Evolutionary conservation across 2,888 invertebrate genomes (phyloP).

Genomic region (Orthosia gracilis): DNA sequence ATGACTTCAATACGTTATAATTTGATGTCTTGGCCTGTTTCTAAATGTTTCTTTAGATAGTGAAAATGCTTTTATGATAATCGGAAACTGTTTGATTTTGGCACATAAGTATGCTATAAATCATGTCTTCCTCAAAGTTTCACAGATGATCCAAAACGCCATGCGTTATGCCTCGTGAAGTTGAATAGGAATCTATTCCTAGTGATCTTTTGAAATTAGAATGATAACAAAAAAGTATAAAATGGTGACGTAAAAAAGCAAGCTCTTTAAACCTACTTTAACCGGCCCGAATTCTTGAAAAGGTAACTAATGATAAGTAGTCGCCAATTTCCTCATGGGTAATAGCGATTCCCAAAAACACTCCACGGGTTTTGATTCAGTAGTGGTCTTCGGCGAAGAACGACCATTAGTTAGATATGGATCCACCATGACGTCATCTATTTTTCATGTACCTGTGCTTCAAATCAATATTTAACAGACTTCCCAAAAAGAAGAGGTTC

Average conservation of each 20-base stretch:
- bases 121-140: neutral
- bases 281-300: neutral
- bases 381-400: neutral
- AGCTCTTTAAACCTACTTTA: neutral
- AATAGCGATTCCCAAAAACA: neutral
- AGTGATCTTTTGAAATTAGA: neutral
- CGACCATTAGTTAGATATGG: neutral
- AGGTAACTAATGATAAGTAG: neutral
- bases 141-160: neutral
- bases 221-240: neutral
- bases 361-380: neutral
- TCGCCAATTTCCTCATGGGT: neutral
- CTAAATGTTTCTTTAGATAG: neutral
- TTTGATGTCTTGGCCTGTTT: conserved; percentile 30
- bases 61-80: neutral
- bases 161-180: neutral
- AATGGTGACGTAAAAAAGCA: neutral
- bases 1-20: conserved; percentile 14
- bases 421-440: neutral
- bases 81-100: neutral
- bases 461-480: too few species aligned
- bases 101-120: neutral
- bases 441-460: too few species aligned
- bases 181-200: neutral
- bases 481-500: too few species aligned